Conservation (phyloP, 2,797 vertebrate genomes). For the Pangasius larnaudii region DNA sequence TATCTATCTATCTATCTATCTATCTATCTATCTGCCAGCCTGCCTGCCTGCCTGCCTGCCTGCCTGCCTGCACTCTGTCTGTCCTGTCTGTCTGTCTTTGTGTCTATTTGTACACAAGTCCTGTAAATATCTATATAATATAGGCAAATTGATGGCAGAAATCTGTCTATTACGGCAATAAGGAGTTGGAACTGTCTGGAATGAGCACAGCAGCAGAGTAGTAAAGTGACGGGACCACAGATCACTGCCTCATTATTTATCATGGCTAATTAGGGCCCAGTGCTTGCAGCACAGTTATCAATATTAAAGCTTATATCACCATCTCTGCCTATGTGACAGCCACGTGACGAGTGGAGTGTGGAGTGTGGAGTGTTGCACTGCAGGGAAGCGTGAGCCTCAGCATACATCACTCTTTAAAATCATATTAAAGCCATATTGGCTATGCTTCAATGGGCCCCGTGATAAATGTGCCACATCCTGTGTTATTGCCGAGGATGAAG, state of each 20-base stretch:
- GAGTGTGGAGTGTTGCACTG: constrained; percentile 58
- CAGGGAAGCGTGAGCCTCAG: constrained; percentile 58
- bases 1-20: neutral
- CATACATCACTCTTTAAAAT: constrained; percentile 82
- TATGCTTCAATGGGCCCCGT: constrained; percentile 75
- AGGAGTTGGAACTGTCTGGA: neutral
- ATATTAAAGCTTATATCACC: constrained; percentile 77
- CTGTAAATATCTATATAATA: neutral
- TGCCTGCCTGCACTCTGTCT: neutral
- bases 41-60: neutral
- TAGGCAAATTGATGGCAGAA: neutral
- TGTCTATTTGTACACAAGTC: neutral
- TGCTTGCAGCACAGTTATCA: constrained; percentile 72
- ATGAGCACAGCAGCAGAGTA: constrained; percentile 29
- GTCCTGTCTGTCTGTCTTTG: neutral
- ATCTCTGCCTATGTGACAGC: constrained; percentile 53
- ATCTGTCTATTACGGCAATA: neutral
- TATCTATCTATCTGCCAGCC: neutral
- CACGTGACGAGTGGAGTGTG: constrained; percentile 39
- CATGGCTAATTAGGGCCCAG: constrained; percentile 69
- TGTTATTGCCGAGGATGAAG: constrained; percentile 53
- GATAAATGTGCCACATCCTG: constrained; percentile 72
- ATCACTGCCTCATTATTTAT: constrained; percentile 70
- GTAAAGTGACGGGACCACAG: constrained; percentile 55
- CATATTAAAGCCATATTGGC: constrained; percentile 80